Percentiles rank a stretch among this genome's conserved stretches.
These are phyloP conservation scores for Philereme vetulata DNA, from an alignment of 2,888 invertebrate genomes.

Conservation along the genomic window DNA sequence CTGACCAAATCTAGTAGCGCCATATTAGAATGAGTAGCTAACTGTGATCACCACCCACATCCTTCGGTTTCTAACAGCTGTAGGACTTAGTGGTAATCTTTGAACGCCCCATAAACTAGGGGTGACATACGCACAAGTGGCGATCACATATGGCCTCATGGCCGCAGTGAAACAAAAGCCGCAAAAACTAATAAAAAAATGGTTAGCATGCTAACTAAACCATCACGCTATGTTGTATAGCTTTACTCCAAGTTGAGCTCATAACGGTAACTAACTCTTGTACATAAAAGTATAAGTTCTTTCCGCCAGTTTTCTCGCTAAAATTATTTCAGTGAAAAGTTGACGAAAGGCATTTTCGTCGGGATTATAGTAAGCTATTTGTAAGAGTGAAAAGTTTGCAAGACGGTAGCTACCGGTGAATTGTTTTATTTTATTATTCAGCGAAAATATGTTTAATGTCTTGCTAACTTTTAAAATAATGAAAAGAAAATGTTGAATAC, in stretches of 20 bases:
- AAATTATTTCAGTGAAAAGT: slow-evolving; percentile 19
- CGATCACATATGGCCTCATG: too few species aligned
- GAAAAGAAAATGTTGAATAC: slow-evolving; percentile 11
- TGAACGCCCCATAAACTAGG: too few species aligned
- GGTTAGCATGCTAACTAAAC: not conserved
- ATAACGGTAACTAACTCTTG: slow-evolving; percentile 7
- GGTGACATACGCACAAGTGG: too few species aligned
- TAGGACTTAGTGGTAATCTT: too few species aligned
- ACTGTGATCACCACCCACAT: too few species aligned
- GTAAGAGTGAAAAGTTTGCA: slow-evolving; percentile 26
- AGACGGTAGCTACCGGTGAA: slow-evolving; percentile 15
- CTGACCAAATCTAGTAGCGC: too few species aligned
- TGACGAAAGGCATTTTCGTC: slow-evolving; percentile 22
- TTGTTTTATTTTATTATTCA: slow-evolving; percentile 31
- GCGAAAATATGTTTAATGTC: slow-evolving; percentile 28
- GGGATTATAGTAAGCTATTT: slow-evolving; percentile 25
- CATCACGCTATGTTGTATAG: not conserved
- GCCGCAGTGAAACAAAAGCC: too few species aligned
- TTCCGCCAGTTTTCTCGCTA: slow-evolving; percentile 11
- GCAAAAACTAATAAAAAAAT: too few species aligned
- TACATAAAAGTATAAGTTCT: slow-evolving; percentile 18
- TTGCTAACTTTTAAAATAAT: slow-evolving; percentile 27
- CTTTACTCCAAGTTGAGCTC: not conserved
- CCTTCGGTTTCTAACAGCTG: too few species aligned
- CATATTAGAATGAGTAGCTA: too few species aligned